These are phyloP conservation scores for Leptinotarsa tumamoca DNA, from an alignment of 2,888 invertebrate species.

Conservation along the genomic window DNA sequence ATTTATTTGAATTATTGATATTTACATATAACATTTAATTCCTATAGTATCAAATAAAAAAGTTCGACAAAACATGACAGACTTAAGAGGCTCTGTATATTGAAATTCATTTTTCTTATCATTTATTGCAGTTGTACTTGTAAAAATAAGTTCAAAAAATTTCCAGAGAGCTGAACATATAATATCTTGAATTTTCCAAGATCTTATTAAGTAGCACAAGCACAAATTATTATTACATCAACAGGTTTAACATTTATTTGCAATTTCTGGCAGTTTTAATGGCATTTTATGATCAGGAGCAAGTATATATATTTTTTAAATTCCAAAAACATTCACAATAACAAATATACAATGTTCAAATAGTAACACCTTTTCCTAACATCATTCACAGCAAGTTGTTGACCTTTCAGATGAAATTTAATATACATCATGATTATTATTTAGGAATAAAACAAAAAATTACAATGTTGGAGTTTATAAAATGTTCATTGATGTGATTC, in stretches of 20 bases:
- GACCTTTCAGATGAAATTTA: neutral
- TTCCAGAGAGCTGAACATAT: conserved; percentile 45
- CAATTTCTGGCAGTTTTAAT: conserved; percentile 32
- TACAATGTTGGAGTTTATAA: too few relatives aligned
- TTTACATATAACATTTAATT: conserved; percentile 60
- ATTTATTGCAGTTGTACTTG: conserved; percentile 17
- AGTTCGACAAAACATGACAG: conserved; percentile 39
- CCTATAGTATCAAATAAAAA: conserved; percentile 55
- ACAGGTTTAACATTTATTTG: conserved; percentile 39
- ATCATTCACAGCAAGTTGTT: neutral
- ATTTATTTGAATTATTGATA: conserved; percentile 60
- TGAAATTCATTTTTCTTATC: conserved; percentile 3
- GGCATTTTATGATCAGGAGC: conserved; percentile 43
- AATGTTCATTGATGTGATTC: too few relatives aligned
- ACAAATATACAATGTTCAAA: conserved; percentile 13
- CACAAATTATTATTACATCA: conserved; percentile 41
- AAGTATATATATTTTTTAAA: neutral
- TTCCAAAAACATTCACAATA: conserved; percentile 2
- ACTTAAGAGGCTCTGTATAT: conserved; percentile 17
- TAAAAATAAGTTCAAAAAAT: conserved; percentile 24
- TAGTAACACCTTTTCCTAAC: neutral
- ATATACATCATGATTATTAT: neutral
- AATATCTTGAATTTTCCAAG: conserved; percentile 40
- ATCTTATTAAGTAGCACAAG: conserved; percentile 42
- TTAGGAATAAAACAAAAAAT: neutral